Evolutionary conservation across 2,797 vertebrate genomes (phyloP).

Genomic region (Benthosema pterotum): DNA sequence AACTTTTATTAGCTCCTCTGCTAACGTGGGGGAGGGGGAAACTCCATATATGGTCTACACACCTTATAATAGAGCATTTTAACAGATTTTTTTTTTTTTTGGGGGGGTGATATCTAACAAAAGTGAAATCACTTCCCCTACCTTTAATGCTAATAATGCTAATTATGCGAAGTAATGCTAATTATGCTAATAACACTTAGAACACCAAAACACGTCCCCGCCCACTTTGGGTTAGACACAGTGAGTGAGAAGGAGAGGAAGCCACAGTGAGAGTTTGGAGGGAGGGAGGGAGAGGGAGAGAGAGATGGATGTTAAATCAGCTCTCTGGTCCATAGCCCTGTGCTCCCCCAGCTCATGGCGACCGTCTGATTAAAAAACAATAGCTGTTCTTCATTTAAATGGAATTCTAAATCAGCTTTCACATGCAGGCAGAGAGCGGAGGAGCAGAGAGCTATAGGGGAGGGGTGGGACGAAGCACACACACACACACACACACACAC

Average conservation of each 20-base stretch:
- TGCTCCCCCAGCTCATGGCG: conserved; percentile 70
- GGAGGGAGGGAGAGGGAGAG: conserved; percentile 48
- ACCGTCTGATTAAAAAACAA: conserved; percentile 80
- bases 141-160: too few species aligned
- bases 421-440: neutral
- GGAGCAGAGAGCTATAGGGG: neutral
- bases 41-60: too few species aligned
- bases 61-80: too few species aligned
- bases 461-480: conserved; percentile 32
- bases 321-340: conserved; percentile 48
- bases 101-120: too few species aligned
- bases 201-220: too few species aligned
- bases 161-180: too few species aligned
- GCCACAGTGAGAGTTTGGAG: neutral
- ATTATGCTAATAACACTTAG: too few species aligned
- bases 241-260: conserved; percentile 1
- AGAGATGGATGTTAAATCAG: conserved; percentile 27
- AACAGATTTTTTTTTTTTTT: too few species aligned
- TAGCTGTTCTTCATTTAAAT: conserved; percentile 79
- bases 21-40: too few species aligned
- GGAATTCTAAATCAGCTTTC: conserved; percentile 75
- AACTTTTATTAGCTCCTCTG: too few species aligned
- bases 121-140: too few species aligned
- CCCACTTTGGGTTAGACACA: too few species aligned
- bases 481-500: conserved; percentile 9